Base-by-base conservation (phyloP, 2,113 vertebrate genomes). In the Heterotis niloticus region DNA sequence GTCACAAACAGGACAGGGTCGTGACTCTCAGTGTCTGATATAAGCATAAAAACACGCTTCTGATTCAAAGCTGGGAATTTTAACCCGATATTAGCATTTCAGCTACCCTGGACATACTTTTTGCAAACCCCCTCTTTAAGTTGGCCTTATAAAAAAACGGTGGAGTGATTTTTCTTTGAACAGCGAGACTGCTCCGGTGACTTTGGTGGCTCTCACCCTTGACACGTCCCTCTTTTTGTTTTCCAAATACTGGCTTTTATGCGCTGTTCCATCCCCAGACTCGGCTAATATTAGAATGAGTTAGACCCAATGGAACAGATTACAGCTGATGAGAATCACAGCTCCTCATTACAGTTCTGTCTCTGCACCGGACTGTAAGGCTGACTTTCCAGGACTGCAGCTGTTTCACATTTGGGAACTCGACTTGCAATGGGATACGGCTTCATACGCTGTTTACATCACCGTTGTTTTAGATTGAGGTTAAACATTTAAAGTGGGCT, bases 401-500 rank as follows among this genome's bases (percentile, higher is more conserved):
- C 54, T 74, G 64, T 10, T 20, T 24, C 5, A 66, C 1, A 66
- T 24, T 4, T 44, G 34, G 59, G 59, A 34, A 24, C 14, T 20
- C 69, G 12, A 26, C 54, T 2, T 1, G 72, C 17, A 18, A 74
- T 60, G 51, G 9, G 20, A 67, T 65, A 66, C 62, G 14, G 59
- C 11, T 51, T 66, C 64, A 51, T 56, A 23, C 51, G 10, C n/a
- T 23, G 10, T 66, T 66, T 77, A 66, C 24, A 34, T 10, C 5
- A 16, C 34, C 52, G 13, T 65, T 69, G 34, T 60, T 17, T 51
- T 74, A 59, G 9, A 28, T 75, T 5, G 28, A 71, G 75, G 78
- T 81, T 75, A 79, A 80, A 70, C 68, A 79, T 66, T n/a, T 57
- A 18, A 29, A 65, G 66, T 17, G 1, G 71, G 59, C 51, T n/a